Percentiles rank a stretch among this genome's conserved stretches.
Conservation (phyloP, 2,888 invertebrate species). For the Odontocerum albicorne region DNA sequence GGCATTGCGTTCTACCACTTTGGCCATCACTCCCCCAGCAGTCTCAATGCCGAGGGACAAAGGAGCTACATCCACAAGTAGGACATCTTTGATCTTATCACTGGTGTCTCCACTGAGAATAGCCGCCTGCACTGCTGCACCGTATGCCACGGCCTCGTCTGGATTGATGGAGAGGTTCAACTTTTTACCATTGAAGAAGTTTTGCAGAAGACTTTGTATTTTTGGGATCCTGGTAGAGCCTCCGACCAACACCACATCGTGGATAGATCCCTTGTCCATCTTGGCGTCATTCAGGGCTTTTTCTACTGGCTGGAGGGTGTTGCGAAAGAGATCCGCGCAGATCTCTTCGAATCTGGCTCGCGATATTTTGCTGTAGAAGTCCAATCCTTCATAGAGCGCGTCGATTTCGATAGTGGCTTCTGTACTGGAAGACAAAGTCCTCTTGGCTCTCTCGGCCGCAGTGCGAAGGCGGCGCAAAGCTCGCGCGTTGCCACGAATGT, state of each 20-base stretch:
- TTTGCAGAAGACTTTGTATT: slow-evolving; percentile 71
- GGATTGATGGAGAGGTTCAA: slow-evolving; percentile 77
- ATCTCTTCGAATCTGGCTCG: slow-evolving; percentile 78
- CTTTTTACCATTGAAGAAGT: slow-evolving; percentile 74
- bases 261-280: slow-evolving; percentile 72
- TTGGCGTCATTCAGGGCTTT: slow-evolving; percentile 78
- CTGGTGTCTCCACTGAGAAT: slow-evolving; percentile 73
- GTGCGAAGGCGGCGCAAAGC: slow-evolving; percentile 71
- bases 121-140: slow-evolving; percentile 75
- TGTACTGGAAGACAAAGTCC: slow-evolving; percentile 74
- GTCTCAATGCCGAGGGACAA: slow-evolving; percentile 77
- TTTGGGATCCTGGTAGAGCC: slow-evolving; percentile 82
- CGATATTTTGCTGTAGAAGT: slow-evolving; percentile 69
- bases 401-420: slow-evolving; percentile 77
- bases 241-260: slow-evolving; percentile 81
- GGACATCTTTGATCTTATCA: slow-evolving; percentile 69
- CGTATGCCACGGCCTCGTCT: slow-evolving; percentile 80
- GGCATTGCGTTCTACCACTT: slow-evolving; percentile 71
- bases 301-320: slow-evolving; percentile 76
- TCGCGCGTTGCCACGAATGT: slow-evolving; percentile 65
- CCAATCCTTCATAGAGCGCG: slow-evolving; percentile 72
- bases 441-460: slow-evolving; percentile 76
- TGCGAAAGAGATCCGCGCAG: slow-evolving; percentile 69
- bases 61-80: slow-evolving; percentile 62
- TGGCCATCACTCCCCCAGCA: slow-evolving; percentile 80